A percentile compares a stretch with the other conserved stretches of the same genome.
Conservation (phyloP, 2,797 vertebrate species). For the Microctenopoma stevenorrisi region DNA sequence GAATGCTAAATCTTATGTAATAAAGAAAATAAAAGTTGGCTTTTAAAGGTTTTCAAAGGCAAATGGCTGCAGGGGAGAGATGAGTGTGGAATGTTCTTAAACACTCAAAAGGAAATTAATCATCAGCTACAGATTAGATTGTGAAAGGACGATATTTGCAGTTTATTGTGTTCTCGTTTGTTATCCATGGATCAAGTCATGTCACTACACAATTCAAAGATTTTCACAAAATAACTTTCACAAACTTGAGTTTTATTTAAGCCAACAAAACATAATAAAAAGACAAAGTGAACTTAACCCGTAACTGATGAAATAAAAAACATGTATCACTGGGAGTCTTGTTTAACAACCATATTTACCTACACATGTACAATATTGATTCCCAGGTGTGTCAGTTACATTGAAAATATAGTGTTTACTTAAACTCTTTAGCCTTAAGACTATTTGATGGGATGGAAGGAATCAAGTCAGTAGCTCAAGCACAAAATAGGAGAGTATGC, state of each 20-base stretch:
- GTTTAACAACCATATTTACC: conserved; percentile 8
- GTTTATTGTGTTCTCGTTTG: not conserved
- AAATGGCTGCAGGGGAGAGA: not conserved
- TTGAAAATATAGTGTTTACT: conserved; percentile 4
- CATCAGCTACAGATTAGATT: not conserved
- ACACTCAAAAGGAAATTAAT: not conserved
- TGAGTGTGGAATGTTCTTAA: not conserved
- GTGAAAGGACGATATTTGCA: not conserved
- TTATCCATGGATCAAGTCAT: not conserved
- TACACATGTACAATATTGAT: conserved; percentile 6
- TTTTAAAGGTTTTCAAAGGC: not conserved
- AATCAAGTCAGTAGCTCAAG: not conserved
- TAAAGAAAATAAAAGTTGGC: conserved; percentile 3
- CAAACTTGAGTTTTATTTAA: not conserved
- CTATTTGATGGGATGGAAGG: too few relatives aligned
- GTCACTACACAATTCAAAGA: not conserved
- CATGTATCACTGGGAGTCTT: not conserved
- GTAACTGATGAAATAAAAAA: not conserved
- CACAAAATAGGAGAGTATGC: not conserved
- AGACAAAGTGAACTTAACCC: not conserved
- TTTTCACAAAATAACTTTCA: not conserved
- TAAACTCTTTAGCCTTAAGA: not conserved
- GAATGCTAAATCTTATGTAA: not conserved
- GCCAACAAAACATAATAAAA: not conserved
- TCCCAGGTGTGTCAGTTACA: conserved; percentile 1